phyloP scores from a whole-genome alignment of 2,113 vertebrate species.

The Todiramphus saurophagus region DNA sequence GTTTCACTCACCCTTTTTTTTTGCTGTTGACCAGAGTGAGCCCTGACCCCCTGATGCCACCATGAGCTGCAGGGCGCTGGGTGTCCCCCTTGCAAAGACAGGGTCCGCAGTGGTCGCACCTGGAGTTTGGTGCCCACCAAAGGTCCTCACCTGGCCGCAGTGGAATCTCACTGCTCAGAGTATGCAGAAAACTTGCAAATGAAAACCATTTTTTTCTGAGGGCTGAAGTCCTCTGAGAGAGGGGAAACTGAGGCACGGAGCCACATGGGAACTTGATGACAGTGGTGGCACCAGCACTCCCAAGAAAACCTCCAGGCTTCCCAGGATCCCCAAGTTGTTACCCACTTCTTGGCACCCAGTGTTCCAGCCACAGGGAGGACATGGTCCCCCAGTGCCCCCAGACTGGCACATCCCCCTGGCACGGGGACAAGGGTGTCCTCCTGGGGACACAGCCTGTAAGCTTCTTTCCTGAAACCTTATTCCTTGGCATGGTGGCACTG shows the following conservation, averaged over 20 bases:
- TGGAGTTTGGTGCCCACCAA: not conserved
- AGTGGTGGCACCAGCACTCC: not conserved
- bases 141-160: not conserved
- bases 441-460: not conserved
- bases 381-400: not conserved
- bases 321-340: rapidly evolving
- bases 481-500: rapidly evolving
- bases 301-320: not conserved
- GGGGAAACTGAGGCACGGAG: not conserved
- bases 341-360: rapidly evolving
- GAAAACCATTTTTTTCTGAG: not conserved
- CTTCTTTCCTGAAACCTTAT: not conserved
- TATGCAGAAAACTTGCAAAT: rapidly evolving
- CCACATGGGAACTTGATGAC: not conserved
- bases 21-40: rapidly evolving
- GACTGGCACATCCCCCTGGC: not conserved
- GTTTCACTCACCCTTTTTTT: not conserved
- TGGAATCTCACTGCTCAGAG: not conserved
- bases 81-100: not conserved
- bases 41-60: rapidly evolving
- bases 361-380: rapidly evolving
- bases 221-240: not conserved
- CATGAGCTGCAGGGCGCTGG: not conserved
- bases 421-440: rapidly evolving
- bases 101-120: rapidly evolving